Evolutionary conservation across 2,797 vertebrate species (phyloP), one percentile per base, ranked within the genome.

Genomic region (Hyperoplus lanceolatus): DNA sequence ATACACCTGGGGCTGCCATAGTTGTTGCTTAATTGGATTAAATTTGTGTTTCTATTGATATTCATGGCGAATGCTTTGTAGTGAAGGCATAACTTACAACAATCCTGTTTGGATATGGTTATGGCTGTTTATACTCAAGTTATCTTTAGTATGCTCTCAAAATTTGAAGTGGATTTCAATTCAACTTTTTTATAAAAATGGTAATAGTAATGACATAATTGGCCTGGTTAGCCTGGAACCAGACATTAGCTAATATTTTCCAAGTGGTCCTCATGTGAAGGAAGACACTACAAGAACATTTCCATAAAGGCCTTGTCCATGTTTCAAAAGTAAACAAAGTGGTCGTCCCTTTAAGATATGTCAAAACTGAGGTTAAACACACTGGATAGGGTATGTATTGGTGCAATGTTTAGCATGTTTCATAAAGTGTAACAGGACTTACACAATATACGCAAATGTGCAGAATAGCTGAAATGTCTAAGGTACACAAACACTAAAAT

Each of bases 21-120:
- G 73, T 49, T 68, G 43, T 50, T 55, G 49, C 73, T 70, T 80
- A 73, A 86, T 79, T 79, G 75, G 77, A 79, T 80, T 74, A 38
- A 66, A 41, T 63, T 18, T 43, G 53, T 55, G n/a, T 71, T 8
- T 51, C 49, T 53, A 38, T 65, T 64, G 74, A 4, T 11, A 8
- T 15, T 21, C 36, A 4, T 15, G 56, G 75, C 59, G 64, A 16
- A 63, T 36, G 18, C 36, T 71, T 81, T 80, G 38, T 57, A 41
- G 48, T 54, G 61, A 60, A 54, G 61, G 56, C 36, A 75, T 66
- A 56, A 51, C 67, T 67, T 41, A 16, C 54, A 79, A 4, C 41
- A 43, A 6, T 59, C 46, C 18, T 61, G n/a, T 59, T 64, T 59
- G 57, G n/a, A 60, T 48, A 56, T 21, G 16, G 8, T 16, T 6